Evolutionary conservation across 1,140 invertebrate species (phyloP).

Genomic region (Akabosia matsudoensis): DNA sequence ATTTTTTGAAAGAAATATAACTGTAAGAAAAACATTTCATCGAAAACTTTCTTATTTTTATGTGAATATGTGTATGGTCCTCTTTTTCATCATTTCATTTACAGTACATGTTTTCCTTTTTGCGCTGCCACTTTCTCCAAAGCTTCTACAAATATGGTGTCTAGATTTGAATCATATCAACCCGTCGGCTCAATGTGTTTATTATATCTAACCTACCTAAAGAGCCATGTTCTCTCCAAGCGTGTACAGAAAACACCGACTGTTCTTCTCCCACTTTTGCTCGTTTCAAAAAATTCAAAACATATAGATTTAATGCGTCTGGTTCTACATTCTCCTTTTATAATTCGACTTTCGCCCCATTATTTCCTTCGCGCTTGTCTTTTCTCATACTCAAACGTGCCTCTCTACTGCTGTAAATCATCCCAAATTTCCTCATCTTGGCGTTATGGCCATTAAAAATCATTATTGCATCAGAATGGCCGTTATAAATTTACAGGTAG

Average conservation of each 20-base stretch:
- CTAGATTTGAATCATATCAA: too few species aligned
- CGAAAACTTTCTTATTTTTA: neutral
- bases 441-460: conserved; percentile 47
- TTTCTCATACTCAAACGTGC: conserved; percentile 21
- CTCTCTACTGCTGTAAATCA: conserved; percentile 37
- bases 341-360: conserved; percentile 29
- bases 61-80: neutral
- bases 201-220: too few species aligned
- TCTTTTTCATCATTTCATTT: neutral
- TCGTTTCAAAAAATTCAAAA: neutral
- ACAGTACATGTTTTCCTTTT: neutral
- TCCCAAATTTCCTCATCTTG: conserved; percentile 42
- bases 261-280: neutral
- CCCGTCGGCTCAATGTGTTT: too few species aligned
- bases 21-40: neutral
- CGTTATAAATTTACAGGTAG: conserved; percentile 37
- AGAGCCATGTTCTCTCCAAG: too few species aligned
- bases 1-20: too few species aligned
- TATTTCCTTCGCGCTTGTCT: neutral
- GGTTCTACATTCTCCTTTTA: conserved; percentile 7
- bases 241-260: too few species aligned
- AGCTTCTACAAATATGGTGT: too few species aligned
- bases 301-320: conserved; percentile 21
- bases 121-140: neutral
- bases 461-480: conserved; percentile 44